Percentiles rank a stretch among this genome's conserved stretches.
Evolutionary conservation across 2,113 vertebrate species (phyloP).

Genomic region (Chaetodon auriga): DNA sequence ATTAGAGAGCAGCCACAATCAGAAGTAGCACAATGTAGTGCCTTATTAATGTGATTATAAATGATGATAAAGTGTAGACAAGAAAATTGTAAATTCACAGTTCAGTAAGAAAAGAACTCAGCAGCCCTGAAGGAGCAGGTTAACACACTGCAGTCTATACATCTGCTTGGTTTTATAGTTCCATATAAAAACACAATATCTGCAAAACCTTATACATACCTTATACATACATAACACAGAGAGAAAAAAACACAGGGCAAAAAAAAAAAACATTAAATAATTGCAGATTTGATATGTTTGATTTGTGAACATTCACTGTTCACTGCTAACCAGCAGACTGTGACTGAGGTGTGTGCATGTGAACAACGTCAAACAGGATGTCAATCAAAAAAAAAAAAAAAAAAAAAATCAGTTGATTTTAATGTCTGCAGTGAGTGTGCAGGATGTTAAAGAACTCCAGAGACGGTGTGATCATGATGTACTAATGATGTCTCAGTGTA

Average conservation of each 20-base stretch:
- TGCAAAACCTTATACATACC: neutral
- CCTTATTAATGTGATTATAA: neutral
- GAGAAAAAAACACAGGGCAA: neutral
- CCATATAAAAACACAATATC: neutral
- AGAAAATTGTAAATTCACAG: conserved; percentile 11
- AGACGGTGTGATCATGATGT: conserved; percentile 26
- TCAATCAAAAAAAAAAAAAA: neutral
- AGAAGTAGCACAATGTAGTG: neutral
- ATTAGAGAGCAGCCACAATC: conserved; percentile 14
- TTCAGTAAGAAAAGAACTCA: neutral
- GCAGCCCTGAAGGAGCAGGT: conserved; percentile 6
- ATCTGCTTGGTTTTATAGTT: neutral
- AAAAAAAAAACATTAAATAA: neutral
- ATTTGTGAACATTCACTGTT: neutral
- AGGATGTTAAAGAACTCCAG: conserved; percentile 9
- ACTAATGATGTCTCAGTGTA: conserved; percentile 13
- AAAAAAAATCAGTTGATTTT: conserved; percentile 1
- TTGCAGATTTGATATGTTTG: neutral
- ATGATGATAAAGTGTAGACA: conserved; percentile 25
- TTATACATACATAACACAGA: too few relatives aligned
- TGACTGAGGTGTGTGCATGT: neutral
- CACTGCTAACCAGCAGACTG: neutral
- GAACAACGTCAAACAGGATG: conserved; percentile 24
- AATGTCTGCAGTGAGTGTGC: neutral
- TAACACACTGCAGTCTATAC: neutral